Conservation (phyloP, 37 sponge, comb jelly and placozoan genomes). For the Oopsacas minuta region DNA sequence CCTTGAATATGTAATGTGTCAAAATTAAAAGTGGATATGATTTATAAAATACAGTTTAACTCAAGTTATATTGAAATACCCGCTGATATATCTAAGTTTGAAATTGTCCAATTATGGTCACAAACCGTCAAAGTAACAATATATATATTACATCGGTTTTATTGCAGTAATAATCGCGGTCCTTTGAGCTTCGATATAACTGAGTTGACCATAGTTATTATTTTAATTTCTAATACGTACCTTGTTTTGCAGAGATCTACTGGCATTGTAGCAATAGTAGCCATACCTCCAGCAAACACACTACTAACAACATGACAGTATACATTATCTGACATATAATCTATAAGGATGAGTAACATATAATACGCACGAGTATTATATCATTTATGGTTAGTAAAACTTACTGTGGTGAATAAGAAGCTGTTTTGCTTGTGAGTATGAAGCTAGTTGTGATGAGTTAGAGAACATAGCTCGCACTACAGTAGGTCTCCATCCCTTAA, state of each 20-base stretch:
- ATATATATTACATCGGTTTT: too few species aligned
- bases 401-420: slow-evolving; percentile 35
- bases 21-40: too few species aligned
- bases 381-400: background rate
- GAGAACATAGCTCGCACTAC: slow-evolving; percentile 86
- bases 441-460: slow-evolving; percentile 83
- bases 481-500: slow-evolving; percentile 86
- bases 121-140: too few species aligned
- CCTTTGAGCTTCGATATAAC: too few species aligned
- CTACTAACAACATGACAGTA: slow-evolving; percentile 76
- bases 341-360: slow-evolving; percentile 8
- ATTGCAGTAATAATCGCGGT: too few species aligned
- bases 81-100: too few species aligned
- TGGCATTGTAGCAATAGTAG: slow-evolving; percentile 82
- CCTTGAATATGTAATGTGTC: background rate
- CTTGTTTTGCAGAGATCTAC: slow-evolving; percentile 91
- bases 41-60: too few species aligned
- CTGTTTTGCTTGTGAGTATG: slow-evolving; percentile 88
- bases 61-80: too few species aligned
- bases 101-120: too few species aligned
- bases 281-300: slow-evolving; percentile 85
- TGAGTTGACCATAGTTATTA: too few species aligned
- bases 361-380: background rate
- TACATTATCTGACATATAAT: slow-evolving; percentile 65
- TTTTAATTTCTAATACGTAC: slow-evolving; percentile 25